Percentiles rank a stretch among this genome's conserved stretches.
These are phyloP conservation scores for Sinotaia quadrata DNA, from an alignment of 2,888 invertebrate species.

Conservation along the genomic window DNA sequence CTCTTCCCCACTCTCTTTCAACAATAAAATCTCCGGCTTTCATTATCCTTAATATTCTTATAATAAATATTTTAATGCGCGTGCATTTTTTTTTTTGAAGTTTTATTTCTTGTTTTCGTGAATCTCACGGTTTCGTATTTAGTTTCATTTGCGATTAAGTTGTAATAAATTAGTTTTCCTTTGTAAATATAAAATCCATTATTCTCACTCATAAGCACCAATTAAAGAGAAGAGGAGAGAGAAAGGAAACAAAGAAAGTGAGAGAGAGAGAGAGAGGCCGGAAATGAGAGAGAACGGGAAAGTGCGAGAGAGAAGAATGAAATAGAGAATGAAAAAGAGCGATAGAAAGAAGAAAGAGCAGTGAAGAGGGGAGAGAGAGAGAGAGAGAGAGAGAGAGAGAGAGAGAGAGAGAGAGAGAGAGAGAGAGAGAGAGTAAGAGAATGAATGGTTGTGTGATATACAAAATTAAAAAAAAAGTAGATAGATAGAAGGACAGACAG, in stretches of 20 bases:
- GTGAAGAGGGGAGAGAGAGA: neutral
- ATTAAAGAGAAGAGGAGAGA: neutral
- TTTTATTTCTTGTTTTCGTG: no score
- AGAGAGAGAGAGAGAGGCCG: neutral
- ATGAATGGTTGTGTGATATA: no score
- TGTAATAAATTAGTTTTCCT: no score
- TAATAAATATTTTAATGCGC: no score
- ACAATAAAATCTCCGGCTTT: no score
- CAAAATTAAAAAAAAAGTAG: neutral
- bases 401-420: constrained; percentile 13
- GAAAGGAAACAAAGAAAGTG: neutral
- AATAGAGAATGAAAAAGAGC: neutral
- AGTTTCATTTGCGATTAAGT: no score
- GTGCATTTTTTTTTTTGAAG: no score
- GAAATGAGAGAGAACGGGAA: neutral
- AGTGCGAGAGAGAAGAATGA: neutral
- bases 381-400: constrained; percentile 17
- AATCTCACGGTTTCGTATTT: no score
- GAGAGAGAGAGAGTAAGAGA: constrained; percentile 14
- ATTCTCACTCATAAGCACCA: no score
- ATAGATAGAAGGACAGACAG: neutral
- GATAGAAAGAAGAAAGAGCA: neutral
- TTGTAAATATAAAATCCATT: no score
- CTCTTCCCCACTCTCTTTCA: no score
- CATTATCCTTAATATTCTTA: no score